Conservation (phyloP, 2,113 vertebrate genomes). For the Thryonomys swinderianus region DNA sequence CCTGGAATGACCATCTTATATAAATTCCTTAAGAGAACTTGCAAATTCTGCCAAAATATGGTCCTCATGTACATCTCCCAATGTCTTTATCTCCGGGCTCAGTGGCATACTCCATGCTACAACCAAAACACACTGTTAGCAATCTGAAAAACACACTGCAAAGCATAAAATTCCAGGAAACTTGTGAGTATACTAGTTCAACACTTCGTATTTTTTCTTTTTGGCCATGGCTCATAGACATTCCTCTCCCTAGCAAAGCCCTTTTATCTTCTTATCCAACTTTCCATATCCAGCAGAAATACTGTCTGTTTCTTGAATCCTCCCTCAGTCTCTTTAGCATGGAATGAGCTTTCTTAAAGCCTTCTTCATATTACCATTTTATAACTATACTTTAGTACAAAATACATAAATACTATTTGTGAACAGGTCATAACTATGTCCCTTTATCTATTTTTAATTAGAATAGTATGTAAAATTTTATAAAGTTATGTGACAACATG, state of each 20-base stretch:
- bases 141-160: background rate
- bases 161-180: background rate
- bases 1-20: background rate
- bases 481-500: background rate
- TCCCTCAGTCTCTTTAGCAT: background rate
- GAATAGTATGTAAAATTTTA: conserved; percentile 27
- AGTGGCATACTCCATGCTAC: background rate
- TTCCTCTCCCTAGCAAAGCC: background rate
- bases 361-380: background rate
- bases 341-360: background rate
- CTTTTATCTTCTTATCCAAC: background rate
- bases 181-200: background rate
- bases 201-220: conserved; percentile 8
- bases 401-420: background rate
- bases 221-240: background rate
- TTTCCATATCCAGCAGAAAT: background rate
- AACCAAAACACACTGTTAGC: background rate
- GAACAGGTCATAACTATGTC: background rate
- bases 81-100: background rate
- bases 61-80: background rate
- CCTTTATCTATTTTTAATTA: background rate
- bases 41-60: background rate
- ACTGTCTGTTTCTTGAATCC: background rate
- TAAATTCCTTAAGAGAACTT: conserved; percentile 34
- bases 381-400: background rate